A percentile compares a stretch with the other conserved stretches of the same genome.
phyloP scores from a whole-genome alignment of 2,797 vertebrate species.

The Otus scops region DNA sequence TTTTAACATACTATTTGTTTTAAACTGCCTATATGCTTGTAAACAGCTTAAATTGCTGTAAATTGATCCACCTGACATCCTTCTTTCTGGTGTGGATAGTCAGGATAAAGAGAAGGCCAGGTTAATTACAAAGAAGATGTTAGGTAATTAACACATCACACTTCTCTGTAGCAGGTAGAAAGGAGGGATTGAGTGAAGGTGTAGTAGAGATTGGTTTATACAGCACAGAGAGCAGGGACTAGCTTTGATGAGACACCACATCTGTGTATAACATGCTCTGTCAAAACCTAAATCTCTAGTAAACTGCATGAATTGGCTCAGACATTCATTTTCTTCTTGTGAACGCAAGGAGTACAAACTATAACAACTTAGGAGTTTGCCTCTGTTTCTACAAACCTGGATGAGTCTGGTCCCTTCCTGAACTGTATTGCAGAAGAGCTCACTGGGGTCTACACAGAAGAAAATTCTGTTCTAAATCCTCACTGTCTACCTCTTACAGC shows the following conservation, averaged over 20 bases:
- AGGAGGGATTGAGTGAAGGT: background rate
- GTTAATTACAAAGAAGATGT: conserved; percentile 32
- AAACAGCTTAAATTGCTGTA: background rate
- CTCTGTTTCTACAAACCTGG: background rate
- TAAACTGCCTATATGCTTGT: background rate
- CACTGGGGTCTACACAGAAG: fast-evolving
- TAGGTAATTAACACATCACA: conserved; percentile 45
- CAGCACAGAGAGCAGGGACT: background rate
- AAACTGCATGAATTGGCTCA: background rate
- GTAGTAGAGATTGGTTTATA: background rate
- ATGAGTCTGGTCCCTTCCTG: background rate
- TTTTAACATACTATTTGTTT: conserved; percentile 2
- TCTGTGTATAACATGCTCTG: background rate
- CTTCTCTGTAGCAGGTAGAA: background rate
- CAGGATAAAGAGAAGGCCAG: background rate
- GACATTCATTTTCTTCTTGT: background rate
- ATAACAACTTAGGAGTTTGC: background rate
- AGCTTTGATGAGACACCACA: background rate
- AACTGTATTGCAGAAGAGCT: background rate
- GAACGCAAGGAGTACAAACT: background rate
- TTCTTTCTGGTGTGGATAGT: background rate
- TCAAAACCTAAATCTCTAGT: background rate
- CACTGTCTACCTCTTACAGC: background rate
- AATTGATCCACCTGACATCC: conserved; percentile 13
- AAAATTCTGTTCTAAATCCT: background rate